Percentiles rank a stretch among this genome's conserved stretches.
These are phyloP conservation scores for Oenanthe melanoleuca DNA, from an alignment of 2,113 vertebrate genomes.

Conservation along the genomic window DNA sequence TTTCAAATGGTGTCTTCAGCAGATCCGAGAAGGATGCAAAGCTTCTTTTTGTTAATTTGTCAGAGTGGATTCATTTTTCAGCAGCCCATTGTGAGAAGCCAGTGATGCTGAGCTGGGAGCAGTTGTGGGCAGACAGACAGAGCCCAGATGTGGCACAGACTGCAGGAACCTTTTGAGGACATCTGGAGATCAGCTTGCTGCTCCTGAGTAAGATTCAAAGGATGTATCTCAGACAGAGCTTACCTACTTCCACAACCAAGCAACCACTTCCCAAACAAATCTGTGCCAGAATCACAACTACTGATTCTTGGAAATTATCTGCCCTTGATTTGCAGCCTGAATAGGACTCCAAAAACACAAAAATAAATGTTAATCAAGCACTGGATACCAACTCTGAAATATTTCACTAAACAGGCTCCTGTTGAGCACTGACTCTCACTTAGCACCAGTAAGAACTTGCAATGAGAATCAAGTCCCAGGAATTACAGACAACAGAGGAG, in stretches of 20 bases:
- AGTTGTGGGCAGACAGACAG: not conserved
- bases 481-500: not conserved
- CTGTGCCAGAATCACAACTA: not conserved
- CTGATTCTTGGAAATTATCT: not conserved
- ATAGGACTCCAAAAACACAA: not conserved
- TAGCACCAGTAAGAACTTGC: not conserved
- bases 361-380: not conserved
- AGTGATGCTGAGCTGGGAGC: constrained; percentile 1
- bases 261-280: not conserved
- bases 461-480: not conserved
- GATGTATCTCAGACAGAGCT: not conserved
- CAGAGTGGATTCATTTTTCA: constrained; percentile 67
- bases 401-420: not conserved
- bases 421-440: not conserved
- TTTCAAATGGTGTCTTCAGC: constrained; percentile 10
- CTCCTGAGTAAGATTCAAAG: not conserved
- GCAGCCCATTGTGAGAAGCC: constrained; percentile 13
- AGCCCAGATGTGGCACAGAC: constrained; percentile 19
- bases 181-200: constrained; percentile 49
- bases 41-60: constrained; percentile 57
- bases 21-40: constrained; percentile 35
- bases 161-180: not conserved
- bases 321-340: not conserved
- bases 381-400: not conserved
- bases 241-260: not conserved